Evolutionary conservation across 2,797 vertebrate genomes (phyloP).

Genomic region (Sebastes itinus): DNA sequence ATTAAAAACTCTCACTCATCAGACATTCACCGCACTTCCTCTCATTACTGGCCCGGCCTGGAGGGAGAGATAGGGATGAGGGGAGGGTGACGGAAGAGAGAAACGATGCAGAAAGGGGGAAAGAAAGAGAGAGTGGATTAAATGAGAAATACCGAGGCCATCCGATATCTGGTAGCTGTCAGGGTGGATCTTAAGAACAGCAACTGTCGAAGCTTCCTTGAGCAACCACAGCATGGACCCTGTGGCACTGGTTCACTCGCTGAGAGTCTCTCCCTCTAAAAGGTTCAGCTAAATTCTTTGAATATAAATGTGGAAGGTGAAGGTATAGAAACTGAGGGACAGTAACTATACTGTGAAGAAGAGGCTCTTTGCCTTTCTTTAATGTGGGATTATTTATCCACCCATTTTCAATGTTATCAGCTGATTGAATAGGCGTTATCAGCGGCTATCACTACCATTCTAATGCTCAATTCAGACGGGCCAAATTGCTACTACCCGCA

Average conservation of each 20-base stretch:
- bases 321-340: not conserved
- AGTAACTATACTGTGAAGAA: not conserved
- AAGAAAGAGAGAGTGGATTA: not conserved
- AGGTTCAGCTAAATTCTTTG: not conserved
- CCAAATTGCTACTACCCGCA: too few relatives aligned
- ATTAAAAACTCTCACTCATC: constrained; percentile 38
- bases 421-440: too few relatives aligned
- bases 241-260: not conserved
- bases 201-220: not conserved
- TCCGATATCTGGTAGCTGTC: not conserved
- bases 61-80: not conserved
- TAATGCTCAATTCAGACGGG: too few relatives aligned
- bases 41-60: constrained; percentile 7
- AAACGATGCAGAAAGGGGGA: not conserved
- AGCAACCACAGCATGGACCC: not conserved
- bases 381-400: too few relatives aligned
- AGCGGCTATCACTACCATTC: too few relatives aligned
- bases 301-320: not conserved
- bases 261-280: not conserved
- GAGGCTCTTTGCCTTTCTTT: not conserved
- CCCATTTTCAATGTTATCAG: not conserved
- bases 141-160: not conserved
- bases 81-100: not conserved
- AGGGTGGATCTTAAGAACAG: not conserved
- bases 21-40: constrained; percentile 31